Conservation (phyloP, 1,140 invertebrate genomes). For the Ostrea denselamellosa region DNA sequence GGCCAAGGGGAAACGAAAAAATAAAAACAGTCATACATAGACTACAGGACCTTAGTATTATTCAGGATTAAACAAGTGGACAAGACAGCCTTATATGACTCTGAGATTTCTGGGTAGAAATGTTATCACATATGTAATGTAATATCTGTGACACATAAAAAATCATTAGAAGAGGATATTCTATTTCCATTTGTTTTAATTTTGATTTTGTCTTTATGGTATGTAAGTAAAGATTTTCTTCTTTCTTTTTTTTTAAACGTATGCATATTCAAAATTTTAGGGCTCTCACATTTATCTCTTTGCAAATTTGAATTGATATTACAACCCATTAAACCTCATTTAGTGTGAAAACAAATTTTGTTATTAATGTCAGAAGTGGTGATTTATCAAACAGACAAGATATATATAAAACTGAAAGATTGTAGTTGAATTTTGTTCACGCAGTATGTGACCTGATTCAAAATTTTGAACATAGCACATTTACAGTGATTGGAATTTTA, state of each 20-base stretch:
- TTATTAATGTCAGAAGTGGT: background rate
- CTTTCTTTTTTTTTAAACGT: background rate
- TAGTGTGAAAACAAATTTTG: background rate
- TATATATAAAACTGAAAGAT: no score
- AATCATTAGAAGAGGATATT: background rate
- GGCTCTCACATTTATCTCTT: background rate
- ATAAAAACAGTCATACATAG: background rate
- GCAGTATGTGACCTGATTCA: no score
- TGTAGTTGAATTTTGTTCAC: no score
- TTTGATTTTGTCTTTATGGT: background rate
- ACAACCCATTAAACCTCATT: background rate
- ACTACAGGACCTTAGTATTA: background rate
- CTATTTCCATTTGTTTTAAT: background rate
- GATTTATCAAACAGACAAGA: background rate
- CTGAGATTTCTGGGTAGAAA: constrained; percentile 12
- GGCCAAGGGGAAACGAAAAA: constrained; percentile 28
- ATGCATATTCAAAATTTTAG: background rate
- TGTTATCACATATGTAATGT: background rate
- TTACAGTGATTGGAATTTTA: no score
- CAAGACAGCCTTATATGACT: constrained; percentile 5
- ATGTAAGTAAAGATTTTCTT: background rate
- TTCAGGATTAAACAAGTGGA: background rate
- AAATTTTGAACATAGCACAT: no score
- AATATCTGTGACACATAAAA: background rate
- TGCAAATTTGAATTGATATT: background rate